Evolutionary conservation across 2,888 invertebrate species (phyloP).

Genomic region (Uloborus plumipes): DNA sequence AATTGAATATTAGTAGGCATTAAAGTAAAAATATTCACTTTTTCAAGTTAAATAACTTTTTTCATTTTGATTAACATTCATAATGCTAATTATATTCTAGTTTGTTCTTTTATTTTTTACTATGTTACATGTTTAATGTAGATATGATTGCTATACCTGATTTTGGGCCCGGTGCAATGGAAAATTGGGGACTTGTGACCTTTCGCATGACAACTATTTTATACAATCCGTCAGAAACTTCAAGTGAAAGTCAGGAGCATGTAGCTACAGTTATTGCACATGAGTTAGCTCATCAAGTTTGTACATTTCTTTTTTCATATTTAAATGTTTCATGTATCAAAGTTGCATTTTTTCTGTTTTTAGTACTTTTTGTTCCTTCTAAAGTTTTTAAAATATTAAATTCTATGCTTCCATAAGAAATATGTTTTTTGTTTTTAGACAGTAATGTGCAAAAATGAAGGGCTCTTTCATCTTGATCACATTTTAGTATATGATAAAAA

Average conservation of each 20-base stretch:
- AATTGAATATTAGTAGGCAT: too few species aligned
- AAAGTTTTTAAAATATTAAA: background rate
- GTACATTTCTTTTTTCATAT: constrained; percentile 69
- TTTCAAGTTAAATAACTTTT: too few species aligned
- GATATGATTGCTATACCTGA: constrained; percentile 78
- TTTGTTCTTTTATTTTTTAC: too few species aligned
- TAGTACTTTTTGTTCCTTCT: too few species aligned
- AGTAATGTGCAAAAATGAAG: too few species aligned
- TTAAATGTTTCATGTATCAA: background rate
- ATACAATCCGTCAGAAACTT: constrained; percentile 78
- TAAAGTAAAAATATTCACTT: background rate
- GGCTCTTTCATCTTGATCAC: too few species aligned
- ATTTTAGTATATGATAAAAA: too few species aligned
- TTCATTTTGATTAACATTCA: too few species aligned
- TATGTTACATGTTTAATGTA: constrained; percentile 71
- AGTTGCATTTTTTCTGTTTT: background rate
- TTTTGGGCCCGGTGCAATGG: constrained; percentile 82
- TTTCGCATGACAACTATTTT: constrained; percentile 80
- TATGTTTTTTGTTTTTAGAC: too few species aligned
- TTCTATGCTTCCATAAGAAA: too few species aligned
- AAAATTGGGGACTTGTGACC: constrained; percentile 87
- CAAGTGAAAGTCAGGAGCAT: constrained; percentile 78
- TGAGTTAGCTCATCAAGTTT: constrained; percentile 81
- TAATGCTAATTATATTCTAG: too few species aligned
- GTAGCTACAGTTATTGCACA: constrained; percentile 79